phyloP scores from a whole-genome alignment of 2,797 vertebrate genomes.

The Sciurus carolinensis region DNA sequence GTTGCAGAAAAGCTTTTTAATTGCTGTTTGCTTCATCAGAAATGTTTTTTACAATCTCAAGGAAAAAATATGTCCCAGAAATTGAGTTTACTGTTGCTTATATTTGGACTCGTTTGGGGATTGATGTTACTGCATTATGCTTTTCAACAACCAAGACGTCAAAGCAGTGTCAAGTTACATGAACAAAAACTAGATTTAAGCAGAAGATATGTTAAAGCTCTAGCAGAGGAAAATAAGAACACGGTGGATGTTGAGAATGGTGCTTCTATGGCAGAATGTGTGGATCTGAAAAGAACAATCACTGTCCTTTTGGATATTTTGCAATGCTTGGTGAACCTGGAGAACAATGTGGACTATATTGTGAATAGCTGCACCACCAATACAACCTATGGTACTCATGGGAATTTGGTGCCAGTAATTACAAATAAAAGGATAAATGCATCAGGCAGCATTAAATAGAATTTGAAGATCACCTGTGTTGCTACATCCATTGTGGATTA shows the following conservation, averaged over 20 bases:
- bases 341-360: constrained; percentile 95
- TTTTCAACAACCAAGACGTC: constrained; percentile 95
- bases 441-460: constrained; percentile 90
- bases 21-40: constrained; percentile 82
- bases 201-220: constrained; percentile 96
- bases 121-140: constrained; percentile 97
- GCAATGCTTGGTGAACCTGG: constrained; percentile 95
- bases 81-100: constrained; percentile 95
- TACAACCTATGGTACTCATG: constrained; percentile 91
- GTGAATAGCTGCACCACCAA: constrained; percentile 94
- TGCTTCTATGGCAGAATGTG: constrained; percentile 96
- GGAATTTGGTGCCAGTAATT: constrained; percentile 87
- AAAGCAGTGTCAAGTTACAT: constrained; percentile 96
- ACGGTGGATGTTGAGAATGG: constrained; percentile 92
- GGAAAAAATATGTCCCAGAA: constrained; percentile 98
- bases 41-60: constrained; percentile 95
- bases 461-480: constrained; percentile 51
- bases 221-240: constrained; percentile 97
- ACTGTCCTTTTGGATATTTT: constrained; percentile 98
- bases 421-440: constrained; percentile 89
- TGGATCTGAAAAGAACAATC: constrained; percentile 98
- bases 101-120: constrained; percentile 97
- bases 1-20: too few relatives aligned
- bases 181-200: constrained; percentile 98
- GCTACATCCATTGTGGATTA: background rate